A percentile compares a stretch with the other conserved stretches of the same genome.
phyloP scores from a whole-genome alignment of 2,888 invertebrate species.

The Chymomyza amoena region DNA sequence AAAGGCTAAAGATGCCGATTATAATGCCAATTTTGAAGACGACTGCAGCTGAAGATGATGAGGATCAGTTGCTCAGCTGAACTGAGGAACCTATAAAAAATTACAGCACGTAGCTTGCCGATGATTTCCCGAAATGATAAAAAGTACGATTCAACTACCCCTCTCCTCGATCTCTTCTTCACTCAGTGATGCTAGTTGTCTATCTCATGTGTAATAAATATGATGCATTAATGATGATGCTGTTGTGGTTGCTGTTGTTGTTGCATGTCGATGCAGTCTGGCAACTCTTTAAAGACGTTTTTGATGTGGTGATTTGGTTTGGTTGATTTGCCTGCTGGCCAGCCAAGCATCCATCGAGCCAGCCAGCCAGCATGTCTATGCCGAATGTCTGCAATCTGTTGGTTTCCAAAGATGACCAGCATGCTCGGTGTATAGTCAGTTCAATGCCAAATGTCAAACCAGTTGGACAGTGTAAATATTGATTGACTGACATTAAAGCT shows the following conservation, averaged over 20 bases:
- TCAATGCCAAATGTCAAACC: conserved; percentile 14
- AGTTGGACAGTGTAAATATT: neutral
- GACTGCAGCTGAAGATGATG: conserved; percentile 51
- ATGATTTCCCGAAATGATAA: conserved; percentile 64
- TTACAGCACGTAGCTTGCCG: conserved; percentile 54
- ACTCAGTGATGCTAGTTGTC: neutral
- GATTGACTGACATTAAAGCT: neutral
- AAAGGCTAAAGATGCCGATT: conserved; percentile 52
- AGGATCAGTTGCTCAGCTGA: conserved; percentile 47
- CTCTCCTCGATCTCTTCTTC: neutral
- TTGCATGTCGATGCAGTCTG: neutral
- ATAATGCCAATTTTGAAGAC: conserved; percentile 65
- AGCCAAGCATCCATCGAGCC: too few relatives aligned
- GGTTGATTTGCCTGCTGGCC: conserved; percentile 17
- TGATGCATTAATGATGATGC: conserved; percentile 36
- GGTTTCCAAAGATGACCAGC: too few relatives aligned
- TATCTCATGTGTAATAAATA: neutral
- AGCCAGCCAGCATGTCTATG: neutral
- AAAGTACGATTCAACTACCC: neutral
- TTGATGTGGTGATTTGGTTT: conserved; percentile 16
- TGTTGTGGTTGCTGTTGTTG: conserved; percentile 10
- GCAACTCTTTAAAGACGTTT: conserved; percentile 24
- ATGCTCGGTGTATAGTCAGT: neutral
- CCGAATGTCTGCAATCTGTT: neutral
- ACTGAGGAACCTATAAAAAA: conserved; percentile 39